Base-by-base conservation (phyloP, 2,888 invertebrate species). In the Polydrusus tereticollis region DNA sequence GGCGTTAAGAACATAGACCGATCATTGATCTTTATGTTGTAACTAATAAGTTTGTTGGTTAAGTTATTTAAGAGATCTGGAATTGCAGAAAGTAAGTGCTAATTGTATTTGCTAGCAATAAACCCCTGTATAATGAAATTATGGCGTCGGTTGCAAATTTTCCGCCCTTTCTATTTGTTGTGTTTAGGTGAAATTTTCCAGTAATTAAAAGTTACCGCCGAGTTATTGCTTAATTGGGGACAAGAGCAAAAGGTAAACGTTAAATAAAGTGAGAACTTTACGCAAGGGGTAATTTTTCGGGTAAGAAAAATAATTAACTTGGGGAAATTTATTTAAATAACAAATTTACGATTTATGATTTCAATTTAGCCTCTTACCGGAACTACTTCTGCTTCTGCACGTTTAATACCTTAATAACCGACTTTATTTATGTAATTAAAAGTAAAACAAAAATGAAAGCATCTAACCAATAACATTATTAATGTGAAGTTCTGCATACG, bases 191-290 rank as follows among this genome's bases (percentile, higher is more conserved):
- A 23, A 47, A 47, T 21, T 23, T 23, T 23, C 0, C 2, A 21
- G 12, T 45, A 45, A 47, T 47, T 21, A 23, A 47, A 45, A 47
- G 23, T 47, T 23, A 23, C 47, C 10, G 47, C n/a, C n/a, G 23
- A 47, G 20, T 21, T 47, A 47, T n/a, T 21, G 21, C 12, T 47
- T 20, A 47, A 47, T 47, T 47, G 23, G 6, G 5, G 23, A 21
- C 47, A n/a, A 2, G 12, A 6, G 47, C 23, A 47, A 47, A 47
- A 47, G 47, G 21, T 47, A 21, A 41, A 41, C 41, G 12, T 12
- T 41, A 41, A 47, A 47, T 47, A 47, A 47, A 23, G 20, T 47
- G 21, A 23, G 20, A 47, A 47, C 47, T 47, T 47, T 47, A 47
- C 21, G 21, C 47, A 21, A 12, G 5, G 23, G 23, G 23, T 23